phyloP scores from a whole-genome alignment of 2,888 invertebrate genomes.

The Eremobia ochroleuca region DNA sequence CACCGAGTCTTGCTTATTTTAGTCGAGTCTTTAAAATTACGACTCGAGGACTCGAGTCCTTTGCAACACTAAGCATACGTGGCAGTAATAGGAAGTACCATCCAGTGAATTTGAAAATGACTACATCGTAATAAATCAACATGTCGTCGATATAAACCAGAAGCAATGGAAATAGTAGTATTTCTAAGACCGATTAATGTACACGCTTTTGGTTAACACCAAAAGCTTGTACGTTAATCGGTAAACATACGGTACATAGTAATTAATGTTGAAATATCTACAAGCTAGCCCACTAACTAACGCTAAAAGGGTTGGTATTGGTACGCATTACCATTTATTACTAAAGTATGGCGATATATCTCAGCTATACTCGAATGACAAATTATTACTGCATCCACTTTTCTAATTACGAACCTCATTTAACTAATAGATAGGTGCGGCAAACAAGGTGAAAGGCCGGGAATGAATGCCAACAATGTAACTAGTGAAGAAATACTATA shows the following conservation, averaged over 20 bases:
- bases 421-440: slow-evolving; percentile 47
- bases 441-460: slow-evolving; percentile 31
- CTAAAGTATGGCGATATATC: slow-evolving; percentile 47
- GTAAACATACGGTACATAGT: too few species aligned
- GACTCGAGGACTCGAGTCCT: too few species aligned
- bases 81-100: background rate
- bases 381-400: slow-evolving; percentile 51
- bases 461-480: slow-evolving; percentile 38
- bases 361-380: slow-evolving; percentile 39
- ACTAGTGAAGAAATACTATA: slow-evolving; percentile 26
- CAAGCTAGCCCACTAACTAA: slow-evolving; percentile 12
- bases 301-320: slow-evolving; percentile 33
- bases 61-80: too few species aligned
- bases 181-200: background rate
- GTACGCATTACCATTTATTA: slow-evolving; percentile 53
- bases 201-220: slow-evolving; percentile 19
- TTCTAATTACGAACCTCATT: slow-evolving; percentile 51
- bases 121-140: background rate
- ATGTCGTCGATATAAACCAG: slow-evolving; percentile 5
- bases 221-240: too few species aligned
- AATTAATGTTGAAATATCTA: slow-evolving; percentile 31
- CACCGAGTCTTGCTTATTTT: too few species aligned
- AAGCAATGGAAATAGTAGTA: background rate
- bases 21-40: too few species aligned
- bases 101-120: background rate